These are phyloP conservation scores for Psix sp. DNA, from an alignment of 1,140 invertebrate species.

Conservation along the genomic window DNA sequence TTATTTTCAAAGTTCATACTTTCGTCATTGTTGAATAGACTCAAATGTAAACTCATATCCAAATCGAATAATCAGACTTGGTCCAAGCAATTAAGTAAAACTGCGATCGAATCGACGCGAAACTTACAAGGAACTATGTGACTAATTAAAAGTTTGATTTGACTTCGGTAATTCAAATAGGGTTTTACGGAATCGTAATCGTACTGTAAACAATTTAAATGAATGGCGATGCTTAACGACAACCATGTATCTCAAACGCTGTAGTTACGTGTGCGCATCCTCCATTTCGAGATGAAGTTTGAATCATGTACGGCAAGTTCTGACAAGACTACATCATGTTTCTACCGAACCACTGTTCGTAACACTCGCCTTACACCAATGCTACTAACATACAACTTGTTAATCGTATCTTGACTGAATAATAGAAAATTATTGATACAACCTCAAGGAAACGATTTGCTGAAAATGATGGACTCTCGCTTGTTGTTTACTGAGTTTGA, in stretches of 20 bases:
- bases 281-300: constrained; percentile 45
- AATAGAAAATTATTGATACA: too few species aligned
- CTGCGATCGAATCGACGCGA: constrained; percentile 10
- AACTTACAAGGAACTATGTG: constrained; percentile 26
- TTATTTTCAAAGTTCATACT: not conserved
- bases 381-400: too few species aligned
- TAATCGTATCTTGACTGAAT: too few species aligned
- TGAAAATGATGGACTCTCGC: too few species aligned
- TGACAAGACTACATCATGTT: too few species aligned
- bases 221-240: constrained; percentile 51
- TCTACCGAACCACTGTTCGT: constrained; percentile 40
- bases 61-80: constrained; percentile 27
- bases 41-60: constrained; percentile 11
- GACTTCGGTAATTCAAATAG: constrained; percentile 50
- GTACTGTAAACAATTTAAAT: constrained; percentile 53
- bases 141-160: constrained; percentile 60
- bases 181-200: constrained; percentile 51
- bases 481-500: too few species aligned
- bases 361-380: too few species aligned
- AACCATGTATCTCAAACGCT: constrained; percentile 44
- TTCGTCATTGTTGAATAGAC: constrained; percentile 6
- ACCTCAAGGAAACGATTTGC: too few species aligned
- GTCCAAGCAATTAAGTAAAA: constrained; percentile 21
- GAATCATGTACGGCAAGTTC: too few species aligned
- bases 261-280: constrained; percentile 38